Evolutionary conservation across 2,888 invertebrate species (phyloP).

Genomic region (Arrhopalites spinosus): DNA sequence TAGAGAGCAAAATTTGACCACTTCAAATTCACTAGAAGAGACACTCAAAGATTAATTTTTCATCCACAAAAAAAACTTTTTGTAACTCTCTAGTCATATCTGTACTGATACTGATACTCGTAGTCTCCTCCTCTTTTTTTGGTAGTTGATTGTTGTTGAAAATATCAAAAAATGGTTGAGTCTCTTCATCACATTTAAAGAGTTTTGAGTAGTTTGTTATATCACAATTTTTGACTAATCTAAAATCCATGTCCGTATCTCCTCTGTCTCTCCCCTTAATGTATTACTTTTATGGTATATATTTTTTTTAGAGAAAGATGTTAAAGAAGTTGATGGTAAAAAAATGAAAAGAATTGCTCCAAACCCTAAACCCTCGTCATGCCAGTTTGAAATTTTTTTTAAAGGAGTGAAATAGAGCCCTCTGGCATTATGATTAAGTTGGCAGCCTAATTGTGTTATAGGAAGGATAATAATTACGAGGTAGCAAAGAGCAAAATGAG

Average conservation of each 20-base stretch:
- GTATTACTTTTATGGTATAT: too few relatives aligned
- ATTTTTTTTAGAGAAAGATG: too few relatives aligned
- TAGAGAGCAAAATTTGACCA: constrained; percentile 24
- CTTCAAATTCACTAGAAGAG: neutral
- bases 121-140: too few relatives aligned
- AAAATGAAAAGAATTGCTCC: constrained; percentile 8
- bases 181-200: too few relatives aligned
- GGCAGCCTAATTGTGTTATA: constrained; percentile 24
- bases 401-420: constrained; percentile 18
- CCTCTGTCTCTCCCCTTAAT: too few relatives aligned
- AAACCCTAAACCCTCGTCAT: neutral
- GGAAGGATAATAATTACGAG: constrained; percentile 18
- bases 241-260: neutral
- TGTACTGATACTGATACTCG: too few relatives aligned
- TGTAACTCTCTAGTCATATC: too few relatives aligned
- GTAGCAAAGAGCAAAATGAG: constrained; percentile 22
- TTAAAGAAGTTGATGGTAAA: neutral
- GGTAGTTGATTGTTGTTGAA: too few relatives aligned
- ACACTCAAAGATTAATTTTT: neutral
- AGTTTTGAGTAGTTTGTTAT: too few relatives aligned
- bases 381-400: neutral
- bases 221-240: neutral
- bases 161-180: too few relatives aligned
- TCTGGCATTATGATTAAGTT: constrained; percentile 17
- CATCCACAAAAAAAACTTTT: too few relatives aligned